phyloP scores from a whole-genome alignment of 2,113 vertebrate species.

The Pandion haliaetus region DNA sequence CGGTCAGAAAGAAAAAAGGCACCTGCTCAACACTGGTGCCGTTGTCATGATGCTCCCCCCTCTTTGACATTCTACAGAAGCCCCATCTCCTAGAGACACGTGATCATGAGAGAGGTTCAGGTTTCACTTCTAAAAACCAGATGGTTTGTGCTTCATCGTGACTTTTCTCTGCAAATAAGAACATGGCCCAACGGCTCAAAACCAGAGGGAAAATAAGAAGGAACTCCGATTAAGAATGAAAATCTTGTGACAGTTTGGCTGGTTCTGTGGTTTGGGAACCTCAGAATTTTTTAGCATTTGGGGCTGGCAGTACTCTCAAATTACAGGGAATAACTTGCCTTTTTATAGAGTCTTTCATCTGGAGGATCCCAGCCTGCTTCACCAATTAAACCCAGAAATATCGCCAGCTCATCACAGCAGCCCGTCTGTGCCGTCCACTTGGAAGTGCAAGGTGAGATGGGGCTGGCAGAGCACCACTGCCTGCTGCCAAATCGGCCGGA shows the following conservation, averaged over 20 bases:
- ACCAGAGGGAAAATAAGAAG: neutral
- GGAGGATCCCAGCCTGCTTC: neutral
- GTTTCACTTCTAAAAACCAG: neutral
- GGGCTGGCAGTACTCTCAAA: neutral
- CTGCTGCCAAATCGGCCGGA: rapidly evolving
- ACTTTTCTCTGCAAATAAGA: neutral
- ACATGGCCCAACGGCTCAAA: neutral
- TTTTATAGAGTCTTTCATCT: neutral
- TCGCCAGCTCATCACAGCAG: neutral
- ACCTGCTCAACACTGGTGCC: neutral
- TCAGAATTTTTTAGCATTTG: neutral
- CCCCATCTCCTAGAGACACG: neutral
- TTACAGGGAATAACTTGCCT: neutral
- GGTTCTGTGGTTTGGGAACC: neutral
- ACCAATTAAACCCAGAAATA: neutral
- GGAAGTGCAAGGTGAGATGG: neutral
- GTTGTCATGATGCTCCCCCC: neutral
- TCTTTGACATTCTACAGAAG: neutral
- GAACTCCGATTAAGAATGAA: conserved; percentile 6
- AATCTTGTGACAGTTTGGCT: neutral
- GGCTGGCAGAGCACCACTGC: neutral
- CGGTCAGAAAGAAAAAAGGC: neutral
- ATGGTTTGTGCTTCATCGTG: neutral
- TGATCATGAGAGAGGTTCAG: neutral
- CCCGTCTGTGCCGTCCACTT: neutral